Evolutionary conservation across 1,140 invertebrate species (phyloP).

Genomic region (Aphis gossypii): DNA sequence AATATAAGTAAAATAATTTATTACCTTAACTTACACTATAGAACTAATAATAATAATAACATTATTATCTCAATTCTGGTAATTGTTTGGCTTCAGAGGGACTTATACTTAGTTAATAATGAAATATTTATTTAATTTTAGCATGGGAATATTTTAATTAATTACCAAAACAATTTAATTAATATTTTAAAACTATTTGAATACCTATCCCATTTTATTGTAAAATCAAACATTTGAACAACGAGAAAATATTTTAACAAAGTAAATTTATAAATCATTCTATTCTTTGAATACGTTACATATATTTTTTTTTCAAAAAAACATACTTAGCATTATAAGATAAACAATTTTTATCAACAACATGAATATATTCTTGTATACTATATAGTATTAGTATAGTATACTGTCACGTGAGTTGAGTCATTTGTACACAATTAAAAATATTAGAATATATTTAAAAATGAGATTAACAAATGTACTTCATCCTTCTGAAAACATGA

Average conservation of each 20-base stretch:
- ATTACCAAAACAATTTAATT: slow-evolving; percentile 11
- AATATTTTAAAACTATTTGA: slow-evolving; percentile 10
- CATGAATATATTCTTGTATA: too few species aligned
- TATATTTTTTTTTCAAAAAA: background rate
- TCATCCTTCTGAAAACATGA: background rate
- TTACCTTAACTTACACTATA: background rate
- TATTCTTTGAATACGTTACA: background rate
- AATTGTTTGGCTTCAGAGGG: background rate
- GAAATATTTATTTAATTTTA: background rate
- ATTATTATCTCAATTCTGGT: background rate
- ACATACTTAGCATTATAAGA: background rate
- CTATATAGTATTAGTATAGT: too few species aligned
- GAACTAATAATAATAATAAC: background rate
- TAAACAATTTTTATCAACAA: background rate
- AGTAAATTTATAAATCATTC: background rate
- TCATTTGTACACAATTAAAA: background rate
- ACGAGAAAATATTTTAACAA: background rate
- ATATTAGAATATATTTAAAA: background rate
- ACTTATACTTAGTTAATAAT: background rate
- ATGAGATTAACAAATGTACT: background rate
- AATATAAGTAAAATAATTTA: background rate
- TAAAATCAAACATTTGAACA: background rate
- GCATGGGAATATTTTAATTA: background rate
- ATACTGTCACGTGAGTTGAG: background rate
- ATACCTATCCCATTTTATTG: background rate